Evolutionary conservation across 2,888 invertebrate species (phyloP).

Genomic region (Craniophora ligustri): DNA sequence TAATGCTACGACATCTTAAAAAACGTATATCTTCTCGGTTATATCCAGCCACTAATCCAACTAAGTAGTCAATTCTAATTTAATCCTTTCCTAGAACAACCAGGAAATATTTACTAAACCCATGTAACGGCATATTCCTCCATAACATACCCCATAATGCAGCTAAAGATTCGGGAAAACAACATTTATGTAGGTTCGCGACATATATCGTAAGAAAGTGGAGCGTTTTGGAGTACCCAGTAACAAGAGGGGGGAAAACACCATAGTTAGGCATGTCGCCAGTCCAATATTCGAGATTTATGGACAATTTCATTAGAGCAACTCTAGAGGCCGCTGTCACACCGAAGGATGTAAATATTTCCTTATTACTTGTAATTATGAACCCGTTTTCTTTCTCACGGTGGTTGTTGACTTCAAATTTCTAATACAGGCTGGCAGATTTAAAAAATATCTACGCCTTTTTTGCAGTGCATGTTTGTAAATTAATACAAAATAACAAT

Average conservation of each 20-base stretch:
- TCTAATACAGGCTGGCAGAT: too few relatives aligned
- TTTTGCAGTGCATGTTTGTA: too few relatives aligned
- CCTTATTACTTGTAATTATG: too few relatives aligned
- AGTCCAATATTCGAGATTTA: conserved; percentile 62
- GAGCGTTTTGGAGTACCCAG: conserved; percentile 44
- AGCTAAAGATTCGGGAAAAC: conserved; percentile 54
- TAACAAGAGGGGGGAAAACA: conserved; percentile 55
- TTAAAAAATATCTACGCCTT: too few relatives aligned
- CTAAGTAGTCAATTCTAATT: conserved; percentile 30
- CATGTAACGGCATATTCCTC: conserved; percentile 26
- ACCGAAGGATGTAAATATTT: conserved; percentile 32
- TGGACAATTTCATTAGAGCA: conserved; percentile 63
- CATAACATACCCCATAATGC: conserved; percentile 38
- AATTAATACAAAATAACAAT: too few relatives aligned
- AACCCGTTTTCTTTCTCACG: too few relatives aligned
- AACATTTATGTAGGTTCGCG: conserved; percentile 53
- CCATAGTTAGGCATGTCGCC: conserved; percentile 61
- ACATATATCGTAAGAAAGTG: conserved; percentile 53
- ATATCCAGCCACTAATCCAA: neutral
- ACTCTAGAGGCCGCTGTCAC: conserved; percentile 36
- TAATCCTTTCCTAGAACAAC: conserved; percentile 25
- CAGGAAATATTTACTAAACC: conserved; percentile 41
- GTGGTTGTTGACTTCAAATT: too few relatives aligned
- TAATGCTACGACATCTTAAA: too few relatives aligned
- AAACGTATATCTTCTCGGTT: neutral